A percentile compares a stretch with the other conserved stretches of the same genome.
Conservation (phyloP, 2,888 invertebrate genomes). For the Orthosia gothica region DNA sequence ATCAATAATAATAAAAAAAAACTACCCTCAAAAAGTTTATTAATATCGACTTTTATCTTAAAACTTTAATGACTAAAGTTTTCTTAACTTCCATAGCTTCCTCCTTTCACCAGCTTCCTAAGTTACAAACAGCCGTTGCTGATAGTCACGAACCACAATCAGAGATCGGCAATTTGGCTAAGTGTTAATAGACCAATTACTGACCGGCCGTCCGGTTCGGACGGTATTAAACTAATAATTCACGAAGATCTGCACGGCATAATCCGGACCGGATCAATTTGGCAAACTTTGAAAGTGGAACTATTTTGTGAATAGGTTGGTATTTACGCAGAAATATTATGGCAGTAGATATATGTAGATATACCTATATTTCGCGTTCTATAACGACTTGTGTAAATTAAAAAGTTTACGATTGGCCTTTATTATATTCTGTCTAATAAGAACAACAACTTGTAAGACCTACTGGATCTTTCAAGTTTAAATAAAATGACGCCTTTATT, state of each 20-base stretch:
- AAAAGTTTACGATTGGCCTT: background rate
- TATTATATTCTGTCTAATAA: too few relatives aligned
- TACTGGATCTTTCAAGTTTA: too few relatives aligned
- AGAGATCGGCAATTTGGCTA: constrained; percentile 69
- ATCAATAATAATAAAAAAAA: too few relatives aligned
- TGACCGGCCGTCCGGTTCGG: constrained; percentile 36
- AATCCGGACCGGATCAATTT: constrained; percentile 48
- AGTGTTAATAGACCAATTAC: constrained; percentile 71
- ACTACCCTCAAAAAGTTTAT: background rate
- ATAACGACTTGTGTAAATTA: background rate
- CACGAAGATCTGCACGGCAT: constrained; percentile 53
- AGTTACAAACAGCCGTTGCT: constrained; percentile 35
- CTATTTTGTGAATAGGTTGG: constrained; percentile 47
- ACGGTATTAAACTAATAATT: constrained; percentile 67
- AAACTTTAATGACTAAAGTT: constrained; percentile 18
- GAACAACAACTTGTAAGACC: too few relatives aligned
- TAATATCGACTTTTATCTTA: background rate
- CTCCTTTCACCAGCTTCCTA: background rate
- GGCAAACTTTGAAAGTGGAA: constrained; percentile 37
- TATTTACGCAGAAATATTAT: constrained; percentile 20
- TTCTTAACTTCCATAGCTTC: background rate
- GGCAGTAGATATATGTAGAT: background rate
- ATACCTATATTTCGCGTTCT: background rate
- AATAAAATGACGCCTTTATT: too few relatives aligned
- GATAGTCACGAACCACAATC: constrained; percentile 48